Base-by-base conservation (phyloP, 2,113 vertebrate species). In the Gymnocephalus cernua region DNA sequence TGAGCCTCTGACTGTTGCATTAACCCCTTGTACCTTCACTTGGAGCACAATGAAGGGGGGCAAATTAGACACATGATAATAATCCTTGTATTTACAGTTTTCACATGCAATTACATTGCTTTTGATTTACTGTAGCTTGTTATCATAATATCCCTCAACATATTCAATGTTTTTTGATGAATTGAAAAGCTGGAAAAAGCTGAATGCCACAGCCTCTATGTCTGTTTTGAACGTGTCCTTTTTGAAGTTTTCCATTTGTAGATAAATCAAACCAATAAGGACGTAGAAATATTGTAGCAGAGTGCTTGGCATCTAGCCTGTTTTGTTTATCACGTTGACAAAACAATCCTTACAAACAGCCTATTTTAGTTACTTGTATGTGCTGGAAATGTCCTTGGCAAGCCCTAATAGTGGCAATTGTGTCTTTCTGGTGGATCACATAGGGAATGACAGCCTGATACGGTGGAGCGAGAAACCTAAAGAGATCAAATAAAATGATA, bases 401-500 rank as follows among this genome's bases (percentile, higher is more conserved):
- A 87, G 74, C 74, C 70, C 69, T 84, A 87, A 89, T 79, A 69
- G 87, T 75, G 62, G 83, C 88, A 86, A 90, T 87, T 89, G 88
- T 88, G 82, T 89, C 77, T 84, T 89, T 90, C 80, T 93, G 86
- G 71, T 88, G 84, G 87, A 86, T 93, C 88, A 92, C 78, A 92
- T 82, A 86, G 87, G 83, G 71, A 91, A 69, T 80, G 85, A 89
- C 83, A 86, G 86, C 32, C 89, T 85, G 81, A 90, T 89, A 87
- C 51, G 65, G 75, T 71, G 77, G 69, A 88, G 81, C 68, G 71
- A 78, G 79, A 87, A 88, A 90, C 88, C 89, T 90, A 88, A 92
- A 89, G 82, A 93, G 90, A 94, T 92, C 86, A 93, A 87, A 92
- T 91, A 57, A 90, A 90, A 87, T 70, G 90, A 93, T 91, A 91